Evolutionary conservation across 2,888 invertebrate species (phyloP), one percentile per base, ranked within the genome.

Genomic region (Callinectes sapidus): DNA sequence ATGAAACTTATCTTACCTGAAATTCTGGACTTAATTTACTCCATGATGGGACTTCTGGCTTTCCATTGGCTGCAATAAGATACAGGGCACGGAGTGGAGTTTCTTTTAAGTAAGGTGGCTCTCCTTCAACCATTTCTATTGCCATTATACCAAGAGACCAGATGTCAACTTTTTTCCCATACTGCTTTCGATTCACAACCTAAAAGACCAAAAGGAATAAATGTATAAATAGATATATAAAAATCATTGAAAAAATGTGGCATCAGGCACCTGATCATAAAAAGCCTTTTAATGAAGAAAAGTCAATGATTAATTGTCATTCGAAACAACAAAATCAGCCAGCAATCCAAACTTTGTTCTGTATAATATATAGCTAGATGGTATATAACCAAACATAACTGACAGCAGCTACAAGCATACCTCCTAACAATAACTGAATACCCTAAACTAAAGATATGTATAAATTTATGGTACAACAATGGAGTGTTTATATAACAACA

Each of bases 101-200:
- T 96, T 99, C 99, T 95, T 98, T 98, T 96, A 99, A 97, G 95
- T 99, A 99, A 0, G 99, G 99, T 0, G 99, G 99, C 95, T 99
- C 98, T 0, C 99, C 99, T 95, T 99, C 99, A 90, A 99, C 97
- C 98, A 98, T 98, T 96, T 98, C 98, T 92, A 99, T 98, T 0
- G 98, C 98, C 99, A 99, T 99, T 94, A 99, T 99, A n/a, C 99
- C 99, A 92, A 99, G 96, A 0, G 98, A 98, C 98, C 98, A 98
- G 77, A 98, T 98, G 95, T 98, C 98, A 0, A 98, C 97, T 95
- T 98, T 98, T 95, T 94, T 91, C 16, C 91, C 99, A 95, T 99
- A 99, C 95, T 98, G 98, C 95, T 99, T 98, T 94, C 98, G 96
- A 0, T 98, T 98, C 0, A 98, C 98, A 0, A 98, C 98, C 95